Percentiles rank a stretch among this genome's conserved stretches.
Evolutionary conservation across 2,113 vertebrate genomes (phyloP).

Genomic region (Lamprotornis superbus): DNA sequence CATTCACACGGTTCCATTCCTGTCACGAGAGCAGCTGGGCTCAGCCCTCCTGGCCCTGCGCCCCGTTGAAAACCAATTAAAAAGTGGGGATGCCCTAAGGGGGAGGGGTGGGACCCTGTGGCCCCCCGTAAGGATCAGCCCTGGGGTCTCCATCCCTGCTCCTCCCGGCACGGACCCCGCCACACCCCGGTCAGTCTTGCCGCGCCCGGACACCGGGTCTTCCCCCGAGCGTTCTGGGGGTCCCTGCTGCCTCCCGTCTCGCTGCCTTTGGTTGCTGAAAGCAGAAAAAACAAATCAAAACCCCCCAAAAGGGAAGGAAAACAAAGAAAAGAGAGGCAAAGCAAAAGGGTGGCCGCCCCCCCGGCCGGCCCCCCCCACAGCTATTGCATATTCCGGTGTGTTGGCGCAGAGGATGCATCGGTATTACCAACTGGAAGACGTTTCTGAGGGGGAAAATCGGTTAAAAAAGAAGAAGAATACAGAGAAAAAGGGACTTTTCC

Average conservation of each 20-base stretch:
- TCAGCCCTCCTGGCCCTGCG: neutral
- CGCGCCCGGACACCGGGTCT: neutral
- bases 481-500: constrained; percentile 16
- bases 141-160: neutral
- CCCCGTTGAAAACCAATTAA: neutral
- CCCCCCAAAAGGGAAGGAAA: neutral
- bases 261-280: constrained; percentile 54
- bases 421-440: constrained; percentile 72
- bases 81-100: neutral
- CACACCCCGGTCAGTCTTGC: neutral
- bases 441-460: neutral
- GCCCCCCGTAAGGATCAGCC: neutral
- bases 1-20: constrained; percentile 39
- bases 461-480: neutral
- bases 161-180: neutral
- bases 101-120: neutral
- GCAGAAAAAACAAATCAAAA: neutral
- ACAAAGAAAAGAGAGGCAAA: neutral
- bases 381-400: constrained; percentile 75
- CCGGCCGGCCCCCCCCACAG: neutral
- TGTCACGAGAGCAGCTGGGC: neutral
- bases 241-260: neutral
- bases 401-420: constrained; percentile 47
- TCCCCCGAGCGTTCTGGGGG: neutral
- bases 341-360: neutral